Conservation (phyloP, 2,113 vertebrate species). For the Apus apus region DNA sequence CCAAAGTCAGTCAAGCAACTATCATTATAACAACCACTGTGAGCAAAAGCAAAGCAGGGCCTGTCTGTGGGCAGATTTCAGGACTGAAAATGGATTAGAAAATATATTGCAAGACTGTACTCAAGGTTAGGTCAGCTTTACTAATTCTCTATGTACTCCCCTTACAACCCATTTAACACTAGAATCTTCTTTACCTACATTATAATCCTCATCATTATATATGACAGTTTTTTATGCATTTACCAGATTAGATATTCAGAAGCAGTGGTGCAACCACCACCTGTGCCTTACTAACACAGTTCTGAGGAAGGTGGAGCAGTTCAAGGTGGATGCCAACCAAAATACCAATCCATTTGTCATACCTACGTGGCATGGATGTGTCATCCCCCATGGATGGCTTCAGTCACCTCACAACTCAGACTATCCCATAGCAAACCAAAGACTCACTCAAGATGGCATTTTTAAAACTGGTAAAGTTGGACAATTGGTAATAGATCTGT, state of each 20-base stretch:
- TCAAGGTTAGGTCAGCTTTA: conserved; percentile 10
- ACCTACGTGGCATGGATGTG: neutral
- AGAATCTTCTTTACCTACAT: neutral
- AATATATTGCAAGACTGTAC: neutral
- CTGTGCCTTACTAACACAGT: neutral
- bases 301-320: neutral
- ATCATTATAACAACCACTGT: neutral
- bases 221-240: neutral
- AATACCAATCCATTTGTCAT: conserved; percentile 2
- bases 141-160: neutral
- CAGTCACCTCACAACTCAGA: neutral
- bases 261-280: conserved; percentile 1
- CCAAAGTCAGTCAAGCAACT: conserved; percentile 36
- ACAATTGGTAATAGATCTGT: neutral
- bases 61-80: conserved; percentile 6
- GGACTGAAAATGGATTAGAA: neutral
- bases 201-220: too few relatives aligned
- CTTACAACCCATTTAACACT: neutral
- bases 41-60: neutral
- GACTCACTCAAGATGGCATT: neutral
- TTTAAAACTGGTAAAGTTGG: neutral
- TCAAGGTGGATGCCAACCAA: neutral
- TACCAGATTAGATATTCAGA: neutral
- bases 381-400: neutral
- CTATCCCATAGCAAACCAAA: neutral